A percentile compares a stretch with the other conserved stretches of the same genome.
phyloP scores from a whole-genome alignment of 2,113 vertebrate species.

The Scophthalmus maximus region DNA sequence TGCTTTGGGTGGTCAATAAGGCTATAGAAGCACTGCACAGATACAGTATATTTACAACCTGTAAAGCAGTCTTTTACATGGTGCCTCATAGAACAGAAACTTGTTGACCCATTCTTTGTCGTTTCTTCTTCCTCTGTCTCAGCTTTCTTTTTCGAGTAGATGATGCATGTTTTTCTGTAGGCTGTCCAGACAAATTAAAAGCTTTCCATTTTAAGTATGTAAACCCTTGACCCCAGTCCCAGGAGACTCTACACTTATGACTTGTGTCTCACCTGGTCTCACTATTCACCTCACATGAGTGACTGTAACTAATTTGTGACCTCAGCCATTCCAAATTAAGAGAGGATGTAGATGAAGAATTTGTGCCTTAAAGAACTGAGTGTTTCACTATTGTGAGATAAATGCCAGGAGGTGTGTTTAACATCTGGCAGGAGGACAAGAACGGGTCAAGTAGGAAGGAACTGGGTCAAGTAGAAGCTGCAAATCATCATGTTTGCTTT shows the following conservation, averaged over 20 bases:
- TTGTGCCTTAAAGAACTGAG: not conserved
- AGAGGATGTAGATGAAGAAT: constrained; percentile 24
- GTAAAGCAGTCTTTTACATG: not conserved
- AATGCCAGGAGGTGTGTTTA: constrained; percentile 28
- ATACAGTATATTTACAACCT: too few species aligned
- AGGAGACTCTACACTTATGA: constrained; percentile 17
- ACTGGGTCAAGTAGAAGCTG: constrained; percentile 45
- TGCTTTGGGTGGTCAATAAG: too few species aligned
- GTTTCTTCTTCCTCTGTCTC: not conserved
- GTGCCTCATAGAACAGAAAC: not conserved
- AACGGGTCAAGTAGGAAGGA: constrained; percentile 33
- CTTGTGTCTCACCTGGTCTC: constrained; percentile 20
- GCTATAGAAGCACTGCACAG: too few species aligned
- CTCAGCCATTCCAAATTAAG: constrained; percentile 5
- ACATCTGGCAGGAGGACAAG: constrained; percentile 51
- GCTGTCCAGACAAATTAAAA: not conserved
- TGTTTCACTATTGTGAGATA: constrained; percentile 29
- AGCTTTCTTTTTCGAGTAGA: not conserved
- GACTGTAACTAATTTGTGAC: constrained; percentile 35
- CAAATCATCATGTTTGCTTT: constrained; percentile 45
- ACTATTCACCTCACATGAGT: constrained; percentile 9
- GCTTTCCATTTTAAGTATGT: constrained; percentile 34
- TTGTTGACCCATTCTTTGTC: not conserved
- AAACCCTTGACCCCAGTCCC: constrained; percentile 21
- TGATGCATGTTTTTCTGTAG: constrained; percentile 8